These are phyloP conservation scores for Scatophagus argus DNA, from an alignment of 2,113 vertebrate genomes.

Conservation along the genomic window DNA sequence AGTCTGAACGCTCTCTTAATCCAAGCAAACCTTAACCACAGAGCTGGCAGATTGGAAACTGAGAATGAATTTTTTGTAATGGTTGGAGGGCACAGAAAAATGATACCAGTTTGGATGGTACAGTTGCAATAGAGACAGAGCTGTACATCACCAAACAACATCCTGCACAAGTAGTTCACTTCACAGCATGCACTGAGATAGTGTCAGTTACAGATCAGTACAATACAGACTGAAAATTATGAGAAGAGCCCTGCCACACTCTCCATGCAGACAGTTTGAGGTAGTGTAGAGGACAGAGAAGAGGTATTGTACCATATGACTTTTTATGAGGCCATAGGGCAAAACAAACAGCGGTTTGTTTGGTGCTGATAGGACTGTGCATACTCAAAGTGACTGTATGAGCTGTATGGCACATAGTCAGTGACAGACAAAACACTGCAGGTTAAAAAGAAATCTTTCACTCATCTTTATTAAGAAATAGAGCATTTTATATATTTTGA, in stretches of 20 bases:
- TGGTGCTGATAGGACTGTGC: constrained; percentile 23
- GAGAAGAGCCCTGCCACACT: background rate
- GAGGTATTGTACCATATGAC: background rate
- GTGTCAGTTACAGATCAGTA: background rate
- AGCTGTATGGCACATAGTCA: background rate
- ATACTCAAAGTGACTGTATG: constrained; percentile 1
- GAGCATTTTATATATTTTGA: background rate
- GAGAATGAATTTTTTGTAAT: background rate
- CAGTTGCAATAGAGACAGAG: background rate
- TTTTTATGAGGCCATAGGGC: constrained; percentile 37
- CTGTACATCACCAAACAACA: background rate
- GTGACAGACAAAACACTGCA: background rate
- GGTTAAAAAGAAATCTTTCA: background rate
- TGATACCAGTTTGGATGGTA: background rate
- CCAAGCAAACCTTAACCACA: background rate
- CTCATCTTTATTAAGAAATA: background rate
- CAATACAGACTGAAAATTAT: background rate
- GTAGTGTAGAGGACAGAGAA: too few relatives aligned
- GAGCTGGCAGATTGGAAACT: background rate
- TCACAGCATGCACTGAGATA: background rate
- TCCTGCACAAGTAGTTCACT: background rate
- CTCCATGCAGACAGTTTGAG: background rate
- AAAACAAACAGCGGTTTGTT: constrained; percentile 41
- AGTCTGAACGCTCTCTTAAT: background rate
- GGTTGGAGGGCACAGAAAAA: background rate